These are phyloP conservation scores for Zingel zingel DNA, from an alignment of 2,113 vertebrate genomes.

Conservation along the genomic window DNA sequence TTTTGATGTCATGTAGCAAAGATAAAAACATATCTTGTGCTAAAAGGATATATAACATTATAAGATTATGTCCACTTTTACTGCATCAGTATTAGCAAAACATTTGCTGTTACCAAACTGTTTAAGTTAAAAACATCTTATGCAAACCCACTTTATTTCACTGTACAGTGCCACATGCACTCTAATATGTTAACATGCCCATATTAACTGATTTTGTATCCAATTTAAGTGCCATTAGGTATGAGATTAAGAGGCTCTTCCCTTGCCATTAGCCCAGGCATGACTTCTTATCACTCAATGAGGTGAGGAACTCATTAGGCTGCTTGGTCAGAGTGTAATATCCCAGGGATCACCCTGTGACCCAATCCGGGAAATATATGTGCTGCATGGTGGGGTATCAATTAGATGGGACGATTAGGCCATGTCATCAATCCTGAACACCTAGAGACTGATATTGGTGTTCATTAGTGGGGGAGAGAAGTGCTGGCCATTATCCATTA, in stretches of 20 bases:
- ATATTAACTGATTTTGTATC: conserved; percentile 71
- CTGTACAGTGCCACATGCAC: conserved; percentile 14
- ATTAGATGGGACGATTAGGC: conserved; percentile 69
- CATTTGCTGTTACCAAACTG: not conserved
- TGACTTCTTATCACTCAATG: conserved; percentile 69
- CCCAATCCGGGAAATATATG: conserved; percentile 66
- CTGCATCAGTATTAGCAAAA: not conserved
- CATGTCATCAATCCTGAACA: conserved; percentile 68
- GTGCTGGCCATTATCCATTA: conserved; percentile 59
- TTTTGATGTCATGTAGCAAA: too few species aligned
- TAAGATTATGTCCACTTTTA: not conserved
- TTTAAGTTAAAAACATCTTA: not conserved
- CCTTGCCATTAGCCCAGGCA: conserved; percentile 62
- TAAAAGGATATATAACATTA: not conserved
- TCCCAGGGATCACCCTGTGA: conserved; percentile 59
- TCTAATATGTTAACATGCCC: conserved; percentile 47
- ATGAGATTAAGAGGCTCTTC: conserved; percentile 69
- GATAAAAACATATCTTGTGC: too few species aligned
- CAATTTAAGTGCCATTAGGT: conserved; percentile 64
- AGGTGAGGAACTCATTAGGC: conserved; percentile 70
- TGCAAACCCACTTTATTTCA: not conserved
- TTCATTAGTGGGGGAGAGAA: conserved; percentile 63
- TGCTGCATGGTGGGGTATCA: conserved; percentile 65
- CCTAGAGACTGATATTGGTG: conserved; percentile 59
- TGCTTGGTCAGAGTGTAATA: conserved; percentile 57